Conservation (phyloP, 2,797 vertebrate genomes). For the Hemitrygon akajei region DNA sequence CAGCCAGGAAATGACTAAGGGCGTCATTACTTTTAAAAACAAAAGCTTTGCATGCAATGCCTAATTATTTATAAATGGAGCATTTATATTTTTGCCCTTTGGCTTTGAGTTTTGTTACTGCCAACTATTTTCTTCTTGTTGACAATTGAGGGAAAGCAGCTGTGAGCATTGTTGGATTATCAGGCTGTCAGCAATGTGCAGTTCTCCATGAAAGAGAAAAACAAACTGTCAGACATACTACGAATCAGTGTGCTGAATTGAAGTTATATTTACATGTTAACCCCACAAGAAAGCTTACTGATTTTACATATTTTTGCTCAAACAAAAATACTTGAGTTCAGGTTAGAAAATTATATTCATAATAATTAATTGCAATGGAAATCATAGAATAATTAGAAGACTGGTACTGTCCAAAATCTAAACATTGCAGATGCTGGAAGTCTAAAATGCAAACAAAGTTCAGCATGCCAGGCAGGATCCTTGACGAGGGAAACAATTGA, state of each 20-base stretch:
- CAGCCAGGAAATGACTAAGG: background rate
- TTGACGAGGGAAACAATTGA: no score
- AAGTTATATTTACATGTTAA: background rate
- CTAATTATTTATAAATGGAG: constrained; percentile 16
- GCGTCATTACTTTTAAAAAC: background rate
- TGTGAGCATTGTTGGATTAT: constrained; percentile 29
- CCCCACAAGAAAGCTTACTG: background rate
- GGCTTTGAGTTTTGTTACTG: background rate
- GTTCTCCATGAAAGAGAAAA: constrained; percentile 26
- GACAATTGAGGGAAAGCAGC: constrained; percentile 33
- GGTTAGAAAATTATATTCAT: no score
- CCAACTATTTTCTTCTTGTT: constrained; percentile 1
- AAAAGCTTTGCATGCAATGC: background rate
- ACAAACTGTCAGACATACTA: background rate
- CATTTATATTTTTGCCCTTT: background rate
- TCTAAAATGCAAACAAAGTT: no score
- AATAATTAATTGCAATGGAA: background rate
- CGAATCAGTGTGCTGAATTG: no score
- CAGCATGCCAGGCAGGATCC: no score
- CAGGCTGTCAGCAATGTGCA: constrained; percentile 13
- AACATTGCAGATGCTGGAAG: no score
- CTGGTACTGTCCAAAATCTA: no score
- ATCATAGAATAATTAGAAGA: background rate
- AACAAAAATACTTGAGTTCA: no score
- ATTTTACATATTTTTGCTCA: background rate